Percentiles rank a stretch among this genome's conserved stretches.
These are phyloP conservation scores for Agrotis puta DNA, from an alignment of 2,888 invertebrate genomes.

Conservation along the genomic window DNA sequence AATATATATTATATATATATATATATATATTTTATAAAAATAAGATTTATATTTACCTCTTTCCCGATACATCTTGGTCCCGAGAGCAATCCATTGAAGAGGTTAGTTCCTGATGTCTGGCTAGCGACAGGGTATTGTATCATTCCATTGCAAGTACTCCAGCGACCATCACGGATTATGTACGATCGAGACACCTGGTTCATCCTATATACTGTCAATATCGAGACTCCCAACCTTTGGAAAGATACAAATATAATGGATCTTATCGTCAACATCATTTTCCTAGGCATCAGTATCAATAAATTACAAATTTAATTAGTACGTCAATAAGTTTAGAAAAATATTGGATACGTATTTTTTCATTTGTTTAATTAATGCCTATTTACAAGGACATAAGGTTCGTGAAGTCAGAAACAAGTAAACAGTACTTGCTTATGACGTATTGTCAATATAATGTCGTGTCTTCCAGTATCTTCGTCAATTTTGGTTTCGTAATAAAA, in stretches of 20 bases:
- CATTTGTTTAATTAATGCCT: background rate
- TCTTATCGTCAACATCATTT: background rate
- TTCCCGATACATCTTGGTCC: conserved; percentile 82
- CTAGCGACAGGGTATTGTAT: conserved; percentile 72
- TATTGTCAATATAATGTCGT: no score
- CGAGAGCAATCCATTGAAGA: conserved; percentile 71
- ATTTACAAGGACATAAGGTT: no score
- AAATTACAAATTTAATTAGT: no score
- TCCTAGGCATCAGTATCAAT: no score
- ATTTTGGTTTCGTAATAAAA: no score
- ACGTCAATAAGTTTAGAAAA: no score
- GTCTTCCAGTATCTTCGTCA: no score
- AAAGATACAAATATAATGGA: background rate
- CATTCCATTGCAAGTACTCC: conserved; percentile 82
- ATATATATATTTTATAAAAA: no score
- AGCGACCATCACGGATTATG: conserved; percentile 80
- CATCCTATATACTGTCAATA: conserved; percentile 76
- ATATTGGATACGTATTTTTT: no score
- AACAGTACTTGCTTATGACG: no score
- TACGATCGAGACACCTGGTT: conserved; percentile 76
- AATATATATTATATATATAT: no score
- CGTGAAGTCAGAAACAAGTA: no score
- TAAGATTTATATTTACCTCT: conserved; percentile 74
- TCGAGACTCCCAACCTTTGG: conserved; percentile 79
- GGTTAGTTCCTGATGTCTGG: conserved; percentile 56